Evolutionary conservation across 2,113 vertebrate species (phyloP).

Genomic region (Boleophthalmus pectinirostris): DNA sequence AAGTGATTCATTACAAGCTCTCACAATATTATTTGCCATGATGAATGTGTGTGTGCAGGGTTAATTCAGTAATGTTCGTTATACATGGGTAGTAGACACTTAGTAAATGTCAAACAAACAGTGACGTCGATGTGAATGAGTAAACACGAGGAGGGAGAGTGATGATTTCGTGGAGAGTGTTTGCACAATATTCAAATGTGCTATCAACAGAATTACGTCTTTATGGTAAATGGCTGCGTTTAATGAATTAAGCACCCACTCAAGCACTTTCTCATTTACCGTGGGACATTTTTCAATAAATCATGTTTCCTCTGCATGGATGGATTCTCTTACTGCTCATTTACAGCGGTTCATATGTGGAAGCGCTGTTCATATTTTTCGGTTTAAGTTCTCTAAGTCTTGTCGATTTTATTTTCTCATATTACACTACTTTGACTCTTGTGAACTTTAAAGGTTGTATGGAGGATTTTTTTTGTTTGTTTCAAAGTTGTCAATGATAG

Average conservation of each 20-base stretch:
- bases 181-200: slow-evolving; percentile 1
- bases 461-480: no score
- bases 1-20: slow-evolving; percentile 66
- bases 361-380: neutral
- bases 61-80: slow-evolving; percentile 64
- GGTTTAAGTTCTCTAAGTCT: neutral
- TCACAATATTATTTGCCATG: slow-evolving; percentile 48
- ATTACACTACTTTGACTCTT: no score
- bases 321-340: neutral
- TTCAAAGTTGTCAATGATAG: no score
- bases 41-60: slow-evolving; percentile 62
- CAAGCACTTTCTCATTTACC: slow-evolving; percentile 1
- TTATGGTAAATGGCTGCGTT: neutral
- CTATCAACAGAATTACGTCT: neutral
- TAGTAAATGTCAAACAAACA: slow-evolving; percentile 56
- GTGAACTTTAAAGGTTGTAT: no score
- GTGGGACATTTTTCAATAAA: neutral
- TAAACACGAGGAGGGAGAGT: slow-evolving; percentile 31
- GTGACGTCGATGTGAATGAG: slow-evolving; percentile 38
- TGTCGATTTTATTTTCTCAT: no score
- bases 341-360: neutral
- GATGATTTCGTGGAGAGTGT: neutral
- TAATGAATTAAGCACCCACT: neutral
- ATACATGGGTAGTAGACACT: slow-evolving; percentile 29
- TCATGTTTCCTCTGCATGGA: neutral